A percentile compares a stretch with the other conserved stretches of the same genome.
Evolutionary conservation across 2,113 vertebrate species (phyloP).

Genomic region (Lamprologus lemairii): DNA sequence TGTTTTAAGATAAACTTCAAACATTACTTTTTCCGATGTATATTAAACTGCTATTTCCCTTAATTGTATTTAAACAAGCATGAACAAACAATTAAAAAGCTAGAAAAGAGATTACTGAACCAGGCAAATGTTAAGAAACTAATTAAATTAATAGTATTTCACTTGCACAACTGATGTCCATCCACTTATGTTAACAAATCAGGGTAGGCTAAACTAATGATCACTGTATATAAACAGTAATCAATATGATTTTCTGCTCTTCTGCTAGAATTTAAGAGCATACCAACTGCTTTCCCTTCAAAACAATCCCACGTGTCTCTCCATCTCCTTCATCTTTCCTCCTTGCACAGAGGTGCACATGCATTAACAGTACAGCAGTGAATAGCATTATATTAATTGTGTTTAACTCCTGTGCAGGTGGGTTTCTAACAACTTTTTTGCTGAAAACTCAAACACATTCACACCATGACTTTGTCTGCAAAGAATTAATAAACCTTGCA

Average conservation of each 20-base stretch:
- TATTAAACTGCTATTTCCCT: background rate
- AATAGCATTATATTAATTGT: background rate
- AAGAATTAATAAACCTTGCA: background rate
- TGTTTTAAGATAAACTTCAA: background rate
- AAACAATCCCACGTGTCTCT: background rate
- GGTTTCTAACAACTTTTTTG: background rate
- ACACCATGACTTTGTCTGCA: background rate
- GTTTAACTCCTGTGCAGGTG: background rate
- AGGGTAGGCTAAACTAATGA: background rate
- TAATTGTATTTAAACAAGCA: background rate
- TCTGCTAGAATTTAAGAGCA: background rate
- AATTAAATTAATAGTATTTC: background rate
- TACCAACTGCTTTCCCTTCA: background rate
- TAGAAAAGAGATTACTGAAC: background rate
- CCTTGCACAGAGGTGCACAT: background rate
- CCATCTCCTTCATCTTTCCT: background rate
- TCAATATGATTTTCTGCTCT: background rate
- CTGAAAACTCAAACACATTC: background rate
- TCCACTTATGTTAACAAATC: background rate
- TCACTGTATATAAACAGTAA: background rate
- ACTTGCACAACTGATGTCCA: background rate
- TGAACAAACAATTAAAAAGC: background rate
- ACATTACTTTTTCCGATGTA: background rate
- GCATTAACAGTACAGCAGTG: background rate
- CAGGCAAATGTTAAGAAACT: background rate